Evolutionary conservation across 53 echinoderm and acorn worm species (phyloP), one percentile per base, ranked within the genome.

Genomic region (Luidia sarsii): DNA sequence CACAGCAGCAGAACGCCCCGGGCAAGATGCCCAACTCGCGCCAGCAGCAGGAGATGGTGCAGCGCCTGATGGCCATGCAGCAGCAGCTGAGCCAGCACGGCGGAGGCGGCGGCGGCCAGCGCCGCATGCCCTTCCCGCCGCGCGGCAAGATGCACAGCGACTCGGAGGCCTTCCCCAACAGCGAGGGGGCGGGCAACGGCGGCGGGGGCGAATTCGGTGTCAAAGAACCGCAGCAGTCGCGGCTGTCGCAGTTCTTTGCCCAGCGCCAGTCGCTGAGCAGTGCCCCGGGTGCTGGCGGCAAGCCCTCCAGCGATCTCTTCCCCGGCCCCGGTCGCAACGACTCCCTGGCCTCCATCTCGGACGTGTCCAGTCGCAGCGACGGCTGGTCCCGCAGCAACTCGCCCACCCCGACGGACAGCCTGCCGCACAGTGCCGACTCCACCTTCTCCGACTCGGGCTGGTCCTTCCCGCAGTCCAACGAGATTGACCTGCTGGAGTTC

Each of bases 381-480:
- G 88, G 85, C 48, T 93, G 93, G 93, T 97, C 99, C 22, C 86
- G 94, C 64, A 97, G 91, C 85, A 94, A 94, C 73, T 97, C 99
- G 2, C 99, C 99, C 33, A 90, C 93, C 34, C 89, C 91, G 15
- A 79, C 93, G 10, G 99, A 97, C 41, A 91, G 89, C 83, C 57
- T 82, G 72, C 91, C 93, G 7, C 93, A 85, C 62, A 95, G 95
- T 71, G 95, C 95, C 33, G 95, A 95, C 74, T 95, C 95, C 37
- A 85, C 95, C 61, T 92, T 95, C 86, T 95, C 95, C 16, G 89
- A 91, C 49, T 83, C 96, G 20, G 94, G 83, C 51, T 94, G 99
- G 94, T 81, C 73, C 46, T 93, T 93, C 54, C 80, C 92, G 7
- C 83, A 90, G 50, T 71, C 88, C 19, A 81, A 74, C 48, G 99